Evolutionary conservation across 2,888 invertebrate genomes (phyloP).

Genomic region (Cyclophora albipunctata): DNA sequence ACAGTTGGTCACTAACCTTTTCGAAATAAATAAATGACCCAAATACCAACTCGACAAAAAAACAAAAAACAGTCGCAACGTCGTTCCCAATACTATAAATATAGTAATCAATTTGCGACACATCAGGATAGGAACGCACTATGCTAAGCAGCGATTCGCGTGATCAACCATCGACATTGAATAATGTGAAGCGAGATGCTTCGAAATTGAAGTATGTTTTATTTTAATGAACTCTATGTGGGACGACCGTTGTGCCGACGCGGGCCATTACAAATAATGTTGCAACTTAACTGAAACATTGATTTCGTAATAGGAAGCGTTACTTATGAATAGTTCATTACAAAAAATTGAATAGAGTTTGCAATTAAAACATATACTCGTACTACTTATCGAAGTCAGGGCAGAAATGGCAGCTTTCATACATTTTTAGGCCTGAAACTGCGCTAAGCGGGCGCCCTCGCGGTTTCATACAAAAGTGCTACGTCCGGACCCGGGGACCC

Average conservation of each 20-base stretch:
- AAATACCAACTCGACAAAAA: no score
- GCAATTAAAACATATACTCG: no score
- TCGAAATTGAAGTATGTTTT: constrained; percentile 56
- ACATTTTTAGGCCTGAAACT: neutral
- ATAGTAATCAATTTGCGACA: no score
- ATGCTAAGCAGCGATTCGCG: constrained; percentile 49
- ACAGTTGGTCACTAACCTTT: no score
- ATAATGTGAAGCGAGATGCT: constrained; percentile 55
- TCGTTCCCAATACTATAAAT: no score
- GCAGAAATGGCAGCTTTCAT: neutral
- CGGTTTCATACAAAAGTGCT: neutral
- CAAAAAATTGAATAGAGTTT: no score
- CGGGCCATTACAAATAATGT: constrained; percentile 13
- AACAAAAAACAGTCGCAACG: no score
- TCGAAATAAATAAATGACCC: no score
- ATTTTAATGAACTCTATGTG: constrained; percentile 54
- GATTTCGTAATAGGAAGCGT: constrained; percentile 45
- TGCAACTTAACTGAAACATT: constrained; percentile 42
- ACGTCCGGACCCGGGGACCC: neutral
- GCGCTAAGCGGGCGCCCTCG: no score
- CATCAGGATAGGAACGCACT: no score
- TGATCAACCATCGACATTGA: constrained; percentile 50
- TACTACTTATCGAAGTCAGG: neutral
- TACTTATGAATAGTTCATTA: neutral
- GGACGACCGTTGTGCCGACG: constrained; percentile 43